Percentiles rank a stretch among this genome's conserved stretches.
Conservation (phyloP, 2,113 vertebrate genomes). For the Ceuthmochares aereus region DNA sequence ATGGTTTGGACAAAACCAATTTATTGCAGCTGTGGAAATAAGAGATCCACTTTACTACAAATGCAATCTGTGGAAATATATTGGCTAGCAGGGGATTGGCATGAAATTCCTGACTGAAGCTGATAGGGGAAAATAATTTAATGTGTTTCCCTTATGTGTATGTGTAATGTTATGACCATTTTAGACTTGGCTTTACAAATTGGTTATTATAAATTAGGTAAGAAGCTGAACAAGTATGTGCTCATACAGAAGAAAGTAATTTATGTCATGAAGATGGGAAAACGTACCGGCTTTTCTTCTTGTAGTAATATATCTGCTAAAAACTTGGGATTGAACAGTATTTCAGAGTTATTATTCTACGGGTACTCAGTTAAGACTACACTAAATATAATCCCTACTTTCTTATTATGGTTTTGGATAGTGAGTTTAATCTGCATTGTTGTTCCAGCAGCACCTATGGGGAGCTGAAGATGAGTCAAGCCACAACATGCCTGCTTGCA, state of each 20-base stretch:
- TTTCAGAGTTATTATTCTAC: neutral
- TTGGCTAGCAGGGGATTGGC: conserved; percentile 13
- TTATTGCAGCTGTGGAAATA: conserved; percentile 36
- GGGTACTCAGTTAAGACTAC: neutral
- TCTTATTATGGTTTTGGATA: accelerated
- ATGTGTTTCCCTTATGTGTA: neutral
- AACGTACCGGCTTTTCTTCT: neutral
- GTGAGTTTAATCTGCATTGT: neutral
- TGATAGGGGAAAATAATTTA: conserved; percentile 38
- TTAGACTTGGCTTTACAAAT: neutral
- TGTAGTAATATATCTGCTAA: neutral
- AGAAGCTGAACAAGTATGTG: neutral
- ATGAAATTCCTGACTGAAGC: conserved; percentile 30
- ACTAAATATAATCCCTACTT: neutral
- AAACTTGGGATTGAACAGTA: neutral
- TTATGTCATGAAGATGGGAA: neutral
- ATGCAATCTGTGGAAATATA: conserved; percentile 12
- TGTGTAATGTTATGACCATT: neutral
- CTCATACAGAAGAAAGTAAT: neutral
- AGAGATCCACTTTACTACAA: conserved; percentile 8
- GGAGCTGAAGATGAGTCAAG: neutral
- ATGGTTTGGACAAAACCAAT: conserved; percentile 8
- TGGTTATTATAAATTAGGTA: neutral
- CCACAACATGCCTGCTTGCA: too few relatives aligned
- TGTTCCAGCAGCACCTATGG: neutral